phyloP scores from a whole-genome alignment of 2,888 invertebrate genomes.

The Drosophila acutilabella region DNA sequence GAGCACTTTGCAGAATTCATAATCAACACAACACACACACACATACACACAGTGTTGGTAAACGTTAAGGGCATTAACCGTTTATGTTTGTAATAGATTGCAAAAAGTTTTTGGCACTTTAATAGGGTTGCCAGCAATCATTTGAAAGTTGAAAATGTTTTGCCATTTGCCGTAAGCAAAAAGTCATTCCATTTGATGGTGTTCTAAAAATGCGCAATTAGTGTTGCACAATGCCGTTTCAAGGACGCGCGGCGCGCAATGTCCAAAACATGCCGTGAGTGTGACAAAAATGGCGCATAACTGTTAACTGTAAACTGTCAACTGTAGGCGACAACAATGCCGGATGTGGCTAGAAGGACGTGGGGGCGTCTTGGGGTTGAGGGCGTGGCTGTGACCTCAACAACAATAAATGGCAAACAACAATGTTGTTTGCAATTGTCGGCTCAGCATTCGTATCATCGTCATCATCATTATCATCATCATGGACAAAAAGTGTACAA shows the following conservation, averaged over 20 bases:
- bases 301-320: slow-evolving; percentile 16
- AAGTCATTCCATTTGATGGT: slow-evolving; percentile 34
- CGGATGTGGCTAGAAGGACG: not conserved
- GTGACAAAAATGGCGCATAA: slow-evolving; percentile 32
- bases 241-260: slow-evolving; percentile 31
- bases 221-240: slow-evolving; percentile 52
- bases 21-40: not conserved
- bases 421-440: slow-evolving; percentile 49
- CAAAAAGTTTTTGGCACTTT: not conserved
- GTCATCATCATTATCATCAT: slow-evolving; percentile 48
- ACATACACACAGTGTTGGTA: slow-evolving; percentile 17
- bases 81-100: slow-evolving; percentile 8
- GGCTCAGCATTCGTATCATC: slow-evolving; percentile 38
- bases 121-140: slow-evolving; percentile 3
- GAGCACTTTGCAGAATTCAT: slow-evolving; percentile 3
- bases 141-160: slow-evolving; percentile 8
- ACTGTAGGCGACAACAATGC: slow-evolving; percentile 9
- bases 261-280: slow-evolving; percentile 43
- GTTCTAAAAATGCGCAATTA: slow-evolving; percentile 47
- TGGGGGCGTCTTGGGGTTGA: not conserved
- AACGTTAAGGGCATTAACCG: slow-evolving; percentile 16
- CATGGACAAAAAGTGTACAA: not conserved
- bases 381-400: slow-evolving; percentile 30
- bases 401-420: slow-evolving; percentile 49
- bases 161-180: slow-evolving; percentile 27